Evolutionary conservation across 2,888 invertebrate genomes (phyloP).

Genomic region (Erebia ligea): DNA sequence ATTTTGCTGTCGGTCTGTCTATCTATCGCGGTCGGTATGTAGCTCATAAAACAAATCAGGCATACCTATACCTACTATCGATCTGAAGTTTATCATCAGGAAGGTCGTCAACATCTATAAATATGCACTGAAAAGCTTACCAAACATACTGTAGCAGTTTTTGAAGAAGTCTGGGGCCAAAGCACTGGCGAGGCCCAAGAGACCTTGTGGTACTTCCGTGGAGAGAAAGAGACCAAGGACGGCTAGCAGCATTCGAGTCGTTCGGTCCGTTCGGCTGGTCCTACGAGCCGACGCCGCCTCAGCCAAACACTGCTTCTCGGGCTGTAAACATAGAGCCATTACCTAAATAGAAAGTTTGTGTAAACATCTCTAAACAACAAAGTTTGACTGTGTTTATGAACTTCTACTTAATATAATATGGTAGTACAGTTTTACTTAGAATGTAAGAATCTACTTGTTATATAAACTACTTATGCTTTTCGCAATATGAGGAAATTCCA

Average conservation of each 20-base stretch:
- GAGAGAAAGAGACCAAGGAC: conserved; percentile 93
- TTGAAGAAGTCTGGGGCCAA: conserved; percentile 90
- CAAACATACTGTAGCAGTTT: conserved; percentile 91
- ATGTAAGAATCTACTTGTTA: no score
- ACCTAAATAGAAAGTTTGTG: not conserved
- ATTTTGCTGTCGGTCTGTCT: no score
- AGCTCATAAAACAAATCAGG: no score
- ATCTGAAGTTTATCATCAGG: no score
- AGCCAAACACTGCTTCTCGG: conserved; percentile 73
- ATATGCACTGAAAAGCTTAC: conserved; percentile 69
- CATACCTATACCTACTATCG: no score
- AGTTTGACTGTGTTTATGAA: not conserved
- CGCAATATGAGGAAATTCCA: not conserved
- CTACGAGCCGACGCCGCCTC: conserved; percentile 69
- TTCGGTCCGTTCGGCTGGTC: conserved; percentile 87
- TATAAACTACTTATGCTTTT: not conserved
- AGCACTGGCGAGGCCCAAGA: conserved; percentile 91
- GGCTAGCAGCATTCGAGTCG: conserved; percentile 94
- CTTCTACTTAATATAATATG: not conserved
- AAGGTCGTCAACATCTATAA: no score
- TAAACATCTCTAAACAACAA: not conserved
- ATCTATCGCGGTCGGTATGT: no score
- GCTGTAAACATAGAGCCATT: conserved; percentile 47
- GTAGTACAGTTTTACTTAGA: no score
- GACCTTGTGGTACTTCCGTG: conserved; percentile 95